These are phyloP conservation scores for Glaucidium brasilianum DNA, from an alignment of 2,113 vertebrate genomes.

Conservation along the genomic window DNA sequence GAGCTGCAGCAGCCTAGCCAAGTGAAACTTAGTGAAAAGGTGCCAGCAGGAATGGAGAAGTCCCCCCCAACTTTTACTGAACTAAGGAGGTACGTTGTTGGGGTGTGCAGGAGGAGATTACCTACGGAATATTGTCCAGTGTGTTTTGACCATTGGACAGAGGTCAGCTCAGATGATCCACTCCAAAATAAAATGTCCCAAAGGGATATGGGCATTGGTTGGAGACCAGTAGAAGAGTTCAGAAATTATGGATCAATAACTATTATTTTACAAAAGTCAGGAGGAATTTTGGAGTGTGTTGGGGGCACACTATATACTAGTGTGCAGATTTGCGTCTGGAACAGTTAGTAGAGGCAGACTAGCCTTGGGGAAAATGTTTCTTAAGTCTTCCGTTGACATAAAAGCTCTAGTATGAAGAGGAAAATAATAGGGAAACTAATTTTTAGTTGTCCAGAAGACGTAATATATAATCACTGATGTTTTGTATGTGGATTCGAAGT, in stretches of 20 bases:
- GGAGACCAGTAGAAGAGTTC: not conserved
- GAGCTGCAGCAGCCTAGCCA: not conserved
- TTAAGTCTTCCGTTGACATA: not conserved
- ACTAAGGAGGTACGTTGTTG: not conserved
- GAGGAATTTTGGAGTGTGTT: not conserved
- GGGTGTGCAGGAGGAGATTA: not conserved
- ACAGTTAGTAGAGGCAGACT: not conserved
- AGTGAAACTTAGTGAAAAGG: not conserved
- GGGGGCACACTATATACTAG: not conserved
- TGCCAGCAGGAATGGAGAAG: not conserved
- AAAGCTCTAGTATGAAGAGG: not conserved
- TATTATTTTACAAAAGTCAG: not conserved
- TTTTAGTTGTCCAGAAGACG: not conserved
- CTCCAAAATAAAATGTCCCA: not conserved
- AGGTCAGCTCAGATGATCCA: not conserved
- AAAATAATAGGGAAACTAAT: not conserved
- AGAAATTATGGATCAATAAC: not conserved
- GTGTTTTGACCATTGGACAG: not conserved
- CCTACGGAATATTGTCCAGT: accelerated
- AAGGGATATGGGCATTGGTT: not conserved
- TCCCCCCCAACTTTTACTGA: not conserved
- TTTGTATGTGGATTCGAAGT: not conserved
- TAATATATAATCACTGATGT: not conserved
- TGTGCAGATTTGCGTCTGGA: not conserved
- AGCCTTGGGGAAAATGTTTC: not conserved